These are phyloP conservation scores for Acanthurus leucopareius DNA, from an alignment of 2,797 vertebrate species.

Conservation along the genomic window DNA sequence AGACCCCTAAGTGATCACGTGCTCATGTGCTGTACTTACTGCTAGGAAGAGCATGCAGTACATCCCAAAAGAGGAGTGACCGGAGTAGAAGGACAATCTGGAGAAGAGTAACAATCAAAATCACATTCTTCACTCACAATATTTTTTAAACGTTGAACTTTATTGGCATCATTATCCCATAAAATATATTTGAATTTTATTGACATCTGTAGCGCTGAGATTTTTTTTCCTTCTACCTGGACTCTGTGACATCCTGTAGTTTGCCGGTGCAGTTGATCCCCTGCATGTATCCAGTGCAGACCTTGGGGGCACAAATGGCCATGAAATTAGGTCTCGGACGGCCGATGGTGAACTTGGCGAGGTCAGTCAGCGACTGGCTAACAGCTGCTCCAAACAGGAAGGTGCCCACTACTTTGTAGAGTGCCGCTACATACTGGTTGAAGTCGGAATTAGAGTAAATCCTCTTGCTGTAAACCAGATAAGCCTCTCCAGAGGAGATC, in stretches of 20 bases:
- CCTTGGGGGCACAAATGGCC: slow-evolving; percentile 88
- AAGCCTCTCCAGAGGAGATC: slow-evolving; percentile 88
- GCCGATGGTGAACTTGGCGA: slow-evolving; percentile 95
- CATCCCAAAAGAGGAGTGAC: slow-evolving; percentile 99
- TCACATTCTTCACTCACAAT: neutral
- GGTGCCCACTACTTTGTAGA: slow-evolving; percentile 97
- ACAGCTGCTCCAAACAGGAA: slow-evolving; percentile 92
- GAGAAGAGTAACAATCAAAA: slow-evolving; percentile 26
- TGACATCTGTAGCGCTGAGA: neutral
- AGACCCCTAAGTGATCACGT: neutral
- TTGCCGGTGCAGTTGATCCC: slow-evolving; percentile 89
- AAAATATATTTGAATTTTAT: neutral
- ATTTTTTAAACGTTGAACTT: neutral
- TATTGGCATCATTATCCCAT: neutral
- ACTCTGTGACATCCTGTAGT: slow-evolving; percentile 87
- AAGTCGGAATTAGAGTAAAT: slow-evolving; percentile 92
- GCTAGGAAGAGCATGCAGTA: slow-evolving; percentile 98
- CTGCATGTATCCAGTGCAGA: slow-evolving; percentile 88
- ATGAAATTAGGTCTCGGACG: slow-evolving; percentile 94
- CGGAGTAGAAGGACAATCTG: slow-evolving; percentile 98
- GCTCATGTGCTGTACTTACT: slow-evolving; percentile 86
- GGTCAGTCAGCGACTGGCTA: slow-evolving; percentile 95
- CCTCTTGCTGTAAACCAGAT: slow-evolving; percentile 91
- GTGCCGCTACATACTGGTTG: slow-evolving; percentile 93
- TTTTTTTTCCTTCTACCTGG: slow-evolving; percentile 86